phyloP scores from a whole-genome alignment of 2,797 vertebrate species.

The Pangasius mekongensis region DNA sequence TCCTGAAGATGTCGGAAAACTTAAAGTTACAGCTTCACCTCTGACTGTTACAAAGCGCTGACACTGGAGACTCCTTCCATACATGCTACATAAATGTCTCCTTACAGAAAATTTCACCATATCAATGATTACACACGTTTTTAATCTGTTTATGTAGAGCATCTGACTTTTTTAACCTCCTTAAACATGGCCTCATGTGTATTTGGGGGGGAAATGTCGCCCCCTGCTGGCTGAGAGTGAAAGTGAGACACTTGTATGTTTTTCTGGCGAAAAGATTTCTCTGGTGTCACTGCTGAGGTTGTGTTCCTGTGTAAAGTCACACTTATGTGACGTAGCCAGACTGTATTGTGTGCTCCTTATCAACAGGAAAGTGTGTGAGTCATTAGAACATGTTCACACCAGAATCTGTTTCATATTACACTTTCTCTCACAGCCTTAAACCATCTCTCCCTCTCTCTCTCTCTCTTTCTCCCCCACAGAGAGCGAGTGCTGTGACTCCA shows the following conservation, averaged over 20 bases:
- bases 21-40: too few relatives aligned
- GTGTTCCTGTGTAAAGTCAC: background rate
- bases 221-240: background rate
- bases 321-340: background rate
- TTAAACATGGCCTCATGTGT: background rate
- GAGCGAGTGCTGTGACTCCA: background rate
- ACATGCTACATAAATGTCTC: too few relatives aligned
- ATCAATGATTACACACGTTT: too few relatives aligned
- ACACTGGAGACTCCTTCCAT: too few relatives aligned
- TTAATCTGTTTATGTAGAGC: too few relatives aligned
- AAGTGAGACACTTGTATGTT: background rate
- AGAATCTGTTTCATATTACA: background rate
- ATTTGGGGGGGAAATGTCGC: background rate
- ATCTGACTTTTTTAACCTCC: too few relatives aligned
- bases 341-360: background rate
- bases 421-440: background rate
- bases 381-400: background rate
- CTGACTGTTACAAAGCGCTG: too few relatives aligned
- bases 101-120: too few relatives aligned
- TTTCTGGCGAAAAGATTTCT: background rate
- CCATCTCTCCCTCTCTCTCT: background rate
- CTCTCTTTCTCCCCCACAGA: background rate
- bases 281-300: background rate
- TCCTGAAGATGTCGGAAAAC: too few relatives aligned
- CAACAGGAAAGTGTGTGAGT: slow-evolving; percentile 8